Base-by-base conservation (phyloP, 2,113 vertebrate species). In the Chionodraco myersi region DNA sequence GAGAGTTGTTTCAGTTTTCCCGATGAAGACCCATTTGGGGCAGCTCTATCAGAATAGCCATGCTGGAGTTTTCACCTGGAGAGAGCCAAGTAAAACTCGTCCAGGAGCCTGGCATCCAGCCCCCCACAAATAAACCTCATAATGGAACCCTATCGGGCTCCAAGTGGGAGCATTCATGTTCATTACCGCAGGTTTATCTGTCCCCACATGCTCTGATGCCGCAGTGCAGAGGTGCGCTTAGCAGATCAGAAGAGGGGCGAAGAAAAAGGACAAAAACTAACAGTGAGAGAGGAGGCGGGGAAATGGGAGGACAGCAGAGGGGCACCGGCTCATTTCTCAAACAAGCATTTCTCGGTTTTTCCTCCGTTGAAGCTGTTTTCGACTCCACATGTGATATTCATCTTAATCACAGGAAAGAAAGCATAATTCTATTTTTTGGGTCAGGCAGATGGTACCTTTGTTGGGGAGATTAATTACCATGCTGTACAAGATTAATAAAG, bases 361-460 rank as follows among this genome's bases (percentile, higher is more conserved):
- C 53, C 66, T 80, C 65, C 53, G 14, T 86, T 86, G 68, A 77
- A 58, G 66, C 56, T 70, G 73, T 88, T 89, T 86, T 75, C 56
- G 11, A 57, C 34, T 63, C 62, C 60, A 75, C 41, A 41, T 57
- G 57, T 69, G 73, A 84, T 76, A 94, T 95, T 94, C 83, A 92
- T 94, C 91, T 90, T 93, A 89, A 92, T 94, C 89, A 93, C 80
- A 78, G 74, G 76, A 88, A 11, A 56, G 82, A 48, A 91, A 91
- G 84, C 80, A 66, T 94, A 88, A 92, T 92, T 94, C 56, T 72
- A 88, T 91, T 90, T 94, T 90, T 91, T 79, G 80, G 92, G 94
- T 93, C 93, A 91, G 89, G 93, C 95, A 94, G 94, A 94, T 94
- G 95, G 94, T 94, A 79, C 86, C 88, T 92, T 90, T 93, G 88